A percentile compares a stretch with the other conserved stretches of the same genome.
Conservation (phyloP, 1,140 invertebrate genomes). For the Hirudo medicinalis region DNA sequence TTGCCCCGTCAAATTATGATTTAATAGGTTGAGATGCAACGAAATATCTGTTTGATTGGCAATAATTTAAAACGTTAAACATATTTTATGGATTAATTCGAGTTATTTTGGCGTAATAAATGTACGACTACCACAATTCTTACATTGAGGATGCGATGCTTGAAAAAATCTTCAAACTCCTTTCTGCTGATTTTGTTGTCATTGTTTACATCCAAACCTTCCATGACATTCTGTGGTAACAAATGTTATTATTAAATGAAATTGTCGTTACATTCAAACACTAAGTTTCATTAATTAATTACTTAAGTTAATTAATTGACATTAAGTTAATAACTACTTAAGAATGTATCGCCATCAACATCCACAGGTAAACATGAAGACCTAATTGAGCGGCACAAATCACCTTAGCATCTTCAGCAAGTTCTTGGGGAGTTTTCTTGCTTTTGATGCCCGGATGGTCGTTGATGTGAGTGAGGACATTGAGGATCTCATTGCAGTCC, state of each 20-base stretch:
- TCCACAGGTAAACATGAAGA: no score
- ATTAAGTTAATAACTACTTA: neutral
- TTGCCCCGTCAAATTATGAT: neutral
- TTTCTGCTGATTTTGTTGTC: neutral
- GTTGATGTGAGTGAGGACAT: no score
- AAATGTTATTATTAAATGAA: neutral
- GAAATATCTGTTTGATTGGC: neutral
- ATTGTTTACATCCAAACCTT: neutral
- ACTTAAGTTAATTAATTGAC: neutral
- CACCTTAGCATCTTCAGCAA: no score
- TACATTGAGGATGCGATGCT: neutral
- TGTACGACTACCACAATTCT: no score
- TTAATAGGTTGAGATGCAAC: neutral
- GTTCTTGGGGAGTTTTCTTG: no score
- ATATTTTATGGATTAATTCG: neutral
- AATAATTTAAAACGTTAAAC: neutral
- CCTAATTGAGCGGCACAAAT: no score
- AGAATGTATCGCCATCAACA: no score
- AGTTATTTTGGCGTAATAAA: no score
- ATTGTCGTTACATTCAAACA: neutral
- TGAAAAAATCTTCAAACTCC: constrained; percentile 10
- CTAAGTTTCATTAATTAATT: neutral
- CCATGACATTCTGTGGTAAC: constrained; percentile 1
- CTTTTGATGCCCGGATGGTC: no score
- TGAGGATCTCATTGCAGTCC: no score